These are phyloP conservation scores for Paedocypris sp. DNA, from an alignment of 2,113 vertebrate genomes.

Conservation along the genomic window DNA sequence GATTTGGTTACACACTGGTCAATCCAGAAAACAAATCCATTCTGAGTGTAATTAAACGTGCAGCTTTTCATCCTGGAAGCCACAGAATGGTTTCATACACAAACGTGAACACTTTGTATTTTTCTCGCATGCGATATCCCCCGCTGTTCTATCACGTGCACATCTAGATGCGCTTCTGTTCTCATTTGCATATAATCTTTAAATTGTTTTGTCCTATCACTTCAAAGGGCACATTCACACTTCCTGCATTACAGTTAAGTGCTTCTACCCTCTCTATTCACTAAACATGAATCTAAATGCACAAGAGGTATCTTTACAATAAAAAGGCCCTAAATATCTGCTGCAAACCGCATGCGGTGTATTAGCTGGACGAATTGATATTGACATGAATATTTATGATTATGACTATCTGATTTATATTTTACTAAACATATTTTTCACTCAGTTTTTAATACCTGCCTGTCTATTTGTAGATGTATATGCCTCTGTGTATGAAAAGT, in stretches of 20 bases:
- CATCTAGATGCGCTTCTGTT: not conserved
- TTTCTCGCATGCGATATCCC: not conserved
- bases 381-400: too few species aligned
- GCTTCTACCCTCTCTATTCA: not conserved
- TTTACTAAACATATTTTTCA: too few species aligned
- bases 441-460: too few species aligned
- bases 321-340: not conserved
- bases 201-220: conserved; percentile 14
- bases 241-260: not conserved
- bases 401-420: too few species aligned
- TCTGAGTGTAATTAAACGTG: conserved; percentile 8
- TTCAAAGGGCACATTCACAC: conserved; percentile 11
- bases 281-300: not conserved
- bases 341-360: too few species aligned
- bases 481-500: too few species aligned
- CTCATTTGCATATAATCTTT: conserved; percentile 18
- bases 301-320: not conserved
- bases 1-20: too few species aligned
- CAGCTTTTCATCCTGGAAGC: too few species aligned
- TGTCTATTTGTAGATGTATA: too few species aligned
- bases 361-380: too few species aligned
- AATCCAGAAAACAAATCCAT: not conserved
- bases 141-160: not conserved
- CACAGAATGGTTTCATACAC: conserved; percentile 23
- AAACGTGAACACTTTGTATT: conserved; percentile 17